A percentile compares a stretch with the other conserved stretches of the same genome.
Conservation (phyloP, 2,113 vertebrate genomes). For the Camelus bactrianus region DNA sequence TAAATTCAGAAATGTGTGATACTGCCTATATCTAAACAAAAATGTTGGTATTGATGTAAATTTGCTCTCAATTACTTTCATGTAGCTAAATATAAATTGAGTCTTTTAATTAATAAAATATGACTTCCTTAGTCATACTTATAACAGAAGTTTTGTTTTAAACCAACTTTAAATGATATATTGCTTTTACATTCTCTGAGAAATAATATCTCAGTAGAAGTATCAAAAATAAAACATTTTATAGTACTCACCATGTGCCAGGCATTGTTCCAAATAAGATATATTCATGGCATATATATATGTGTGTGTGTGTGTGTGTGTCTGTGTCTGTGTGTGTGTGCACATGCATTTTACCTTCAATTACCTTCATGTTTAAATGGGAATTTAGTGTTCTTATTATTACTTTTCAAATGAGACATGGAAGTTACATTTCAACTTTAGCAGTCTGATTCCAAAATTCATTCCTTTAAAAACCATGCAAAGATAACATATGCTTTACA, state of each 20-base stretch:
- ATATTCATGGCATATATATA: neutral
- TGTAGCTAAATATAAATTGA: neutral
- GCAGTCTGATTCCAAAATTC: neutral
- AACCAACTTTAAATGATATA: neutral
- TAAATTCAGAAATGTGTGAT: neutral
- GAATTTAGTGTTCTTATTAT: neutral
- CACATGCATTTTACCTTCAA: neutral
- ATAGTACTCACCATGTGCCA: neutral
- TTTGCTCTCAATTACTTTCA: neutral
- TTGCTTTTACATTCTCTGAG: neutral
- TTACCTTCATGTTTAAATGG: neutral
- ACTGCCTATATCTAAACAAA: neutral
- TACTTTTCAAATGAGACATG: neutral
- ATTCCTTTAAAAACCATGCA: neutral
- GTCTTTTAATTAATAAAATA: neutral
- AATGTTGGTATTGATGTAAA: neutral
- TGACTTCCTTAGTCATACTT: neutral
- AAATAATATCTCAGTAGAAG: neutral
- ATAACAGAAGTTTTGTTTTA: neutral
- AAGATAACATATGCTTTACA: neutral
- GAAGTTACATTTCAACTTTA: neutral
- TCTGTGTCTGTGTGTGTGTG: neutral
- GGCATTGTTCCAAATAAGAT: neutral
- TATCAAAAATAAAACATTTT: neutral
- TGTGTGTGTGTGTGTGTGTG: neutral